Percentiles rank a stretch among this genome's conserved stretches.
These are phyloP conservation scores for Scaptomyza reducta DNA, from an alignment of 2,888 invertebrate genomes.

Conservation along the genomic window DNA sequence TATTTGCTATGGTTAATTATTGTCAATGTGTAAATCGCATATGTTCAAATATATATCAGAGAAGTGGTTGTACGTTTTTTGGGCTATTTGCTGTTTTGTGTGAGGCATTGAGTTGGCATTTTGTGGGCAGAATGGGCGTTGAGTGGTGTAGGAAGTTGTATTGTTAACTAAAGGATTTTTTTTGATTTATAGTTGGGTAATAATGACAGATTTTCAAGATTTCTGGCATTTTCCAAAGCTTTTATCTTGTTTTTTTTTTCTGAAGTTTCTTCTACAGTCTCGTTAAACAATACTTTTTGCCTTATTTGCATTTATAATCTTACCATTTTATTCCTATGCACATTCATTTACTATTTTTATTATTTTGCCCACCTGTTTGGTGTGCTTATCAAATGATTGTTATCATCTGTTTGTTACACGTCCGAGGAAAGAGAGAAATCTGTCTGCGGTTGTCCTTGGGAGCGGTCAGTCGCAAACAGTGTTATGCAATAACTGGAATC, in stretches of 20 bases:
- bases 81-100: conserved; percentile 7
- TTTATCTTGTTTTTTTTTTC: no score
- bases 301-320: no score
- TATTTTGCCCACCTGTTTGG: background rate
- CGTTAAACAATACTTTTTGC: no score
- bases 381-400: conserved; percentile 6
- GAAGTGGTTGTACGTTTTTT: conserved; percentile 14
- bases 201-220: background rate
- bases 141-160: background rate
- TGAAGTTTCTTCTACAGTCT: no score
- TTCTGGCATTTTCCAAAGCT: no score
- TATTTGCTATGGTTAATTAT: conserved; percentile 66
- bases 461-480: conserved; percentile 34
- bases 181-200: background rate
- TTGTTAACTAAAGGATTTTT: background rate
- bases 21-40: conserved; percentile 64
- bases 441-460: conserved; percentile 39
- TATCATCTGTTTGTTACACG: conserved; percentile 19
- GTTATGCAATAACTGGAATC: conserved; percentile 55
- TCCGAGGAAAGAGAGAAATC: background rate
- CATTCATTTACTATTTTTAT: background rate
- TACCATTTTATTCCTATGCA: no score
- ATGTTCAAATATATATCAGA: conserved; percentile 67
- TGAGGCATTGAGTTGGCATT: conserved; percentile 3
- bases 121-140: background rate